A percentile compares a stretch with the other conserved stretches of the same genome.
Conservation (phyloP, 2,797 vertebrate species). For the Sebastes umbrosus region DNA sequence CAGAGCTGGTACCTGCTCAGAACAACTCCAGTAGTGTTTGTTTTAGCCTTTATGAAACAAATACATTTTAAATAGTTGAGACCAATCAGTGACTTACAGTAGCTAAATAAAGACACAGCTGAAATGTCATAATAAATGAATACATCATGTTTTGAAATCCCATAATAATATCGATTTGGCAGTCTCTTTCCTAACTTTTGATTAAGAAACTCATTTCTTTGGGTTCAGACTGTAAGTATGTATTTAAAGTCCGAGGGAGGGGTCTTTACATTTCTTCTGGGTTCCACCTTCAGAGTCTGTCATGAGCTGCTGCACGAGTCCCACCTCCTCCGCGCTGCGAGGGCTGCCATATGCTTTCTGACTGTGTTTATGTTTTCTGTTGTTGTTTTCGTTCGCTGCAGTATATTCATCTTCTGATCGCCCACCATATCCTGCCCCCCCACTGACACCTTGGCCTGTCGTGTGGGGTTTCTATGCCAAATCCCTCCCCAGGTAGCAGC, state of each 20-base stretch:
- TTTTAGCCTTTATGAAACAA: no score
- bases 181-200: background rate
- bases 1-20: no score
- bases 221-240: background rate
- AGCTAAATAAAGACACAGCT: no score
- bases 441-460: slow-evolving; percentile 44
- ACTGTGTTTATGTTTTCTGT: slow-evolving; percentile 37
- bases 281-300: background rate
- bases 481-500: slow-evolving; percentile 26
- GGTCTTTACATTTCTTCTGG: background rate
- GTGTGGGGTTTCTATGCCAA: slow-evolving; percentile 55
- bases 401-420: slow-evolving; percentile 47
- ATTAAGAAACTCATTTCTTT: background rate
- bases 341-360: slow-evolving; percentile 56
- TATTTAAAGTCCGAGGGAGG: background rate
- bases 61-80: no score
- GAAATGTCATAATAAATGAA: background rate
- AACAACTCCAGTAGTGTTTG: no score
- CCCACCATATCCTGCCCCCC: slow-evolving; percentile 50
- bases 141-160: background rate
- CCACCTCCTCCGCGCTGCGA: background rate
- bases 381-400: slow-evolving; percentile 29
- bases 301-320: background rate
- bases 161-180: background rate
- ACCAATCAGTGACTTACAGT: no score